phyloP scores from a whole-genome alignment of 2,797 vertebrate species.

The Galaxias olidus region DNA sequence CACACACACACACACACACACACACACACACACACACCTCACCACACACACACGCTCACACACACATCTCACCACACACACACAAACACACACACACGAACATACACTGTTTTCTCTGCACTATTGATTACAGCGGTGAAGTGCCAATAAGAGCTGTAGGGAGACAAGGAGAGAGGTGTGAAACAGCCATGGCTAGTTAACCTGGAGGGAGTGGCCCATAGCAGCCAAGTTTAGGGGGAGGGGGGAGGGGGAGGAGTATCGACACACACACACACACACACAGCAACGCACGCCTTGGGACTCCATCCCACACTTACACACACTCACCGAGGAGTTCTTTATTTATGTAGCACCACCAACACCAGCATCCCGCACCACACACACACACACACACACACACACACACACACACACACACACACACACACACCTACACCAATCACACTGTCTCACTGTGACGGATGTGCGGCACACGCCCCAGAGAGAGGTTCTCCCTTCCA shows the following conservation, averaged over 20 bases:
- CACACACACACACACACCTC: conserved; percentile 10
- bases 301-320: too few relatives aligned
- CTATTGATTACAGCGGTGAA: conserved; percentile 54
- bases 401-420: conserved; percentile 26
- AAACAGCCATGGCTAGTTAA: conserved; percentile 13
- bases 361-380: too few relatives aligned
- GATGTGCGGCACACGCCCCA: too few relatives aligned
- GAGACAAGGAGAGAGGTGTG: conserved; percentile 25
- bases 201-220: too few relatives aligned
- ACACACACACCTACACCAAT: neutral
- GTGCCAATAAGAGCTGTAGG: conserved; percentile 56
- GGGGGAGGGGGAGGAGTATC: too few relatives aligned
- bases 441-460: too few relatives aligned
- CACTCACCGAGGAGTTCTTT: too few relatives aligned
- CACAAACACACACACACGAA: neutral
- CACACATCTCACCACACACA: conserved; percentile 11
- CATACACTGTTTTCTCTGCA: conserved; percentile 31
- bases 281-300: neutral
- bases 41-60: conserved; percentile 17
- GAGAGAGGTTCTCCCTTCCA: too few relatives aligned
- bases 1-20: conserved; percentile 4
- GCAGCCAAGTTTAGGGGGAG: too few relatives aligned
- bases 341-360: too few relatives aligned
- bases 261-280: too few relatives aligned
- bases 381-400: neutral